Base-by-base conservation (phyloP, 2,888 invertebrate species). In the Acanthosoma haemorrhoidale region DNA sequence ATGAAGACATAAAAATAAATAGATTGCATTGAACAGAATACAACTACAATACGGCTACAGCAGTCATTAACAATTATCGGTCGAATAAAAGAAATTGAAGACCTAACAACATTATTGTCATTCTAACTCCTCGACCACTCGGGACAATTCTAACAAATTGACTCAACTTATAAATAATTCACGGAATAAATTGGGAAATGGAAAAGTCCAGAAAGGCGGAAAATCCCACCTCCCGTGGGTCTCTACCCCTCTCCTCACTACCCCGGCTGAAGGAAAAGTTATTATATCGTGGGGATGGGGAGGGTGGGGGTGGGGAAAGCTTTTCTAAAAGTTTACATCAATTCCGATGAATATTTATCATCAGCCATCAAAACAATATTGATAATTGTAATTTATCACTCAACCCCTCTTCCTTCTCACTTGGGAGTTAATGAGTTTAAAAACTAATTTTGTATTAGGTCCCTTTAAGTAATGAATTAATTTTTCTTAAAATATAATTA, bases 341-440 rank as follows among this genome's bases (percentile, higher is more conserved):
- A 43, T 67, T 41, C 34, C 67, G 41, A 70, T 70, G 67, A 70
- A 70, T 70, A 70, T 70, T 70, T 70, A 70, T 58, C 57, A 60
- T 36, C 21, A 34, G 32, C 70, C 60, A 70, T 68, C 68, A 68
- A 68, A 59, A 68, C 67, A 67, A 67, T 67, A 70, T 70, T 70
- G 70, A 68, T 70, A 68, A 70, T 70, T 70, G 59, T 68, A 61
- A 70, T 68, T 70, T 68, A 70, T 68, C 68, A 60, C 41, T 32
- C n/a, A 11, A 0, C 32, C 64, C 15, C 29, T 31, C 4, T 29
- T 29, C 38, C 21, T 11, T 11, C 39, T 13, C 31, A 32, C 51
- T 57, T 4, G 13, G 13, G 21, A 51, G 67, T 57, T 67, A 67
- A 67, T 57, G 67, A 67, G 51, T 67, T 67, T 67, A 67, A 67